These are phyloP conservation scores for Phoeniculus purpureus DNA, from an alignment of 2,797 vertebrate species.

Conservation along the genomic window DNA sequence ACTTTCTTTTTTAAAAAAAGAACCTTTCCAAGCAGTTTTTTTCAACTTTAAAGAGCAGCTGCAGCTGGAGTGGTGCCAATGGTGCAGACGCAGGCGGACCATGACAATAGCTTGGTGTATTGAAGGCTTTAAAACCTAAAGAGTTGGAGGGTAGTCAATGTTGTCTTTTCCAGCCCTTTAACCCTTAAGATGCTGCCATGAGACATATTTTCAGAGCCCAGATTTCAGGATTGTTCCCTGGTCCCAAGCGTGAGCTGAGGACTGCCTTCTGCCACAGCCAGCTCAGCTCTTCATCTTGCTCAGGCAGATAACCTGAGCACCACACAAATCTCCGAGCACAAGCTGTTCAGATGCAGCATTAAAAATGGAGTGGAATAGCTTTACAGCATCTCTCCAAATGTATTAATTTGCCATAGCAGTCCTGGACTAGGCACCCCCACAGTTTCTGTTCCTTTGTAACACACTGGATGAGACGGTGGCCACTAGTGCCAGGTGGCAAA, in stretches of 20 bases:
- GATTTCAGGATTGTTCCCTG: background rate
- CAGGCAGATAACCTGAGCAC: background rate
- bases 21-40: slow-evolving; percentile 10
- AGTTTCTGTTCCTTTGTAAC: background rate
- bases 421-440: background rate
- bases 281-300: background rate
- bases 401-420: background rate
- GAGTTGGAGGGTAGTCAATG: background rate
- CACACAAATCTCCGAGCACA: background rate
- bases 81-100: slow-evolving; percentile 27
- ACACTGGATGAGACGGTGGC: background rate
- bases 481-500: background rate
- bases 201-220: background rate
- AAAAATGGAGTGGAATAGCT: background rate
- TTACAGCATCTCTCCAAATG: background rate
- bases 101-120: slow-evolving; percentile 15
- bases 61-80: slow-evolving; percentile 44
- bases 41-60: slow-evolving; percentile 63
- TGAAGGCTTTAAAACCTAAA: slow-evolving; percentile 30
- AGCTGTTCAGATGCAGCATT: background rate
- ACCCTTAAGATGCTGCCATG: slow-evolving; percentile 26
- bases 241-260: background rate
- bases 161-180: slow-evolving; percentile 49
- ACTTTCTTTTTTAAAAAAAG: background rate
- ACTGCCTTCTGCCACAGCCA: background rate